A percentile compares a stretch with the other conserved stretches of the same genome.
Evolutionary conservation across 2,888 invertebrate species (phyloP).

Genomic region (Hirtodrosophila cameraria): DNA sequence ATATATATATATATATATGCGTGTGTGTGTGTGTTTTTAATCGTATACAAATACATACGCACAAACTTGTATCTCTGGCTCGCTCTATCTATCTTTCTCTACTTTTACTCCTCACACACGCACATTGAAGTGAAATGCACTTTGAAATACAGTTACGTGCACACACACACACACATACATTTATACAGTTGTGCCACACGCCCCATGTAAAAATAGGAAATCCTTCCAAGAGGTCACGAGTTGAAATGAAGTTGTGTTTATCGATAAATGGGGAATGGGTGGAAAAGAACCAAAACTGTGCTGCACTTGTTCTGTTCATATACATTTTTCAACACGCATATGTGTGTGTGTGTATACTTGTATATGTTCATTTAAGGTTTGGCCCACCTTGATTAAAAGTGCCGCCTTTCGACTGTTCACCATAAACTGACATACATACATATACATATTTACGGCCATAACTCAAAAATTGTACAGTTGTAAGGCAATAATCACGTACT

Average conservation of each 20-base stretch:
- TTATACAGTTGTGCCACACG: constrained; percentile 21
- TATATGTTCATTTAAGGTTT: constrained; percentile 3
- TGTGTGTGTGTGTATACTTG: constrained; percentile 6
- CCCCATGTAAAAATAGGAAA: constrained; percentile 71
- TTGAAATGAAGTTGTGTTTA: constrained; percentile 61
- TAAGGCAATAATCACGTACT: constrained; percentile 53
- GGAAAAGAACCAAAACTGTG: constrained; percentile 20
- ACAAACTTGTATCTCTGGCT: constrained; percentile 8
- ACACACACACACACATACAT: constrained; percentile 30
- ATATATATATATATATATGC: constrained; percentile 5
- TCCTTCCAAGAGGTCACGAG: constrained; percentile 74
- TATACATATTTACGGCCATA: constrained; percentile 49
- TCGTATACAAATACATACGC: constrained; percentile 33
- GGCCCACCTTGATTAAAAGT: constrained; percentile 46
- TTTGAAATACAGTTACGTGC: constrained; percentile 72
- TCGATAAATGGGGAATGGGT: constrained; percentile 43
- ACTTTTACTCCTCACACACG: constrained; percentile 24
- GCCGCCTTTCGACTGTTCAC: constrained; percentile 20
- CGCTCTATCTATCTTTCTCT: constrained; percentile 24
- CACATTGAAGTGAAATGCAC: constrained; percentile 58
- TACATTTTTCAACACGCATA: neutral
- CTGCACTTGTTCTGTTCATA: constrained; percentile 50
- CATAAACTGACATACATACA: constrained; percentile 18
- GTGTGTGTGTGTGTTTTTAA: constrained; percentile 44
- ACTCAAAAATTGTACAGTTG: constrained; percentile 59